Evolutionary conservation across 2,888 invertebrate genomes (phyloP), one percentile per base, ranked within the genome.

Genomic region (Stramonita haemastoma): DNA sequence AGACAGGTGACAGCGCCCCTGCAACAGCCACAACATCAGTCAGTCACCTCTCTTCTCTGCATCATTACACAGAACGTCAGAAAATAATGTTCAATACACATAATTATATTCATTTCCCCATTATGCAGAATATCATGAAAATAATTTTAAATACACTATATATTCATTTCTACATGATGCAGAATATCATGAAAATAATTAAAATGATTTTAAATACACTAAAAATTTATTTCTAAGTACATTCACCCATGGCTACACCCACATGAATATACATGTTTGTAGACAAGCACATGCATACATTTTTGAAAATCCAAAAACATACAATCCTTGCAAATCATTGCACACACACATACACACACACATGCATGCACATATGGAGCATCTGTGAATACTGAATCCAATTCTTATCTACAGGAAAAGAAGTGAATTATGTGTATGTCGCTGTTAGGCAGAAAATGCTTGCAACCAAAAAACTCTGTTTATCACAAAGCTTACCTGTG

Each of bases 1-100:
- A 99, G 95, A 94, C 97, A 97, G 0, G 97, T 97, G 0, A 99
- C 97, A 87, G 97, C 96, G 92, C 94, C 94, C 56, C 95, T 95
- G 92, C 66, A 91, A 92, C 29, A 87, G n/a, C 26, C 66, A 66
- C 26, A 66, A 13, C 66, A 66, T 2, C 66, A 66, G 66, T 66
- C 17, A 6, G 66, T 66, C 66, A 66, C 26, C 26, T 22, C 66
- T 22, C 13, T 26, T 66, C 66, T 66, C 8, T 46, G 0, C 13
- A 19, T 88, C 81, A 73, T 70, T 84, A 36, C 57, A 77, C 85
- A n/a, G n/a, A 26, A 77, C 57, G 22, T 46, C 22, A 57, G 83
- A 66, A n/a, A n/a, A n/a, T 46, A 46, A 5, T 46, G 2, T 46
- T 46, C 2, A 46, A 46, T 46, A 2, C 46, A 46, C 46, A n/a